These are phyloP conservation scores for Xenopus laevis DNA, from an alignment of 2,113 vertebrate genomes.

Conservation along the genomic window DNA sequence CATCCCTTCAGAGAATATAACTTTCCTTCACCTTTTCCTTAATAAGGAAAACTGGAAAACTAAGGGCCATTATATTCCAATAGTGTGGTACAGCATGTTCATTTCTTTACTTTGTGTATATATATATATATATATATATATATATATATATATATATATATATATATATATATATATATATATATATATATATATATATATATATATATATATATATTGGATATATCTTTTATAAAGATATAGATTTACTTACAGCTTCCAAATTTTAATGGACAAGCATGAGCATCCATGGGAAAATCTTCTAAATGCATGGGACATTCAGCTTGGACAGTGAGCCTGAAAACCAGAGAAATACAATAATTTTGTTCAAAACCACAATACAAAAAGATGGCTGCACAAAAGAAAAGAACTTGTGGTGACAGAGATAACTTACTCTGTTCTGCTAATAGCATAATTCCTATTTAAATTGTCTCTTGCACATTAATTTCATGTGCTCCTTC, in stretches of 20 bases:
- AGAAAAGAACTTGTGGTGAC: constrained; percentile 30
- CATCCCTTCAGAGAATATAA: no score
- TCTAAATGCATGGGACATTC: constrained; percentile 99
- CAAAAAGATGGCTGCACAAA: constrained; percentile 7
- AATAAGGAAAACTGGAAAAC: no score
- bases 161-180: no score
- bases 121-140: no score
- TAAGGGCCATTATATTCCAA: no score
- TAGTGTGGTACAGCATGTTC: no score
- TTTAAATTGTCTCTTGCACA: constrained; percentile 37
- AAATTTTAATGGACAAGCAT: constrained; percentile 96
- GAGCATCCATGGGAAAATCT: constrained; percentile 98
- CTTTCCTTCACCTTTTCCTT: no score
- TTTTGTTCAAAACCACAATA: constrained; percentile 4
- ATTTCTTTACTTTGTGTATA: no score
- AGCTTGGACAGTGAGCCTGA: constrained; percentile 95
- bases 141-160: no score
- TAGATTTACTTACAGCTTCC: constrained; percentile 92
- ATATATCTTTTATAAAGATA: no score
- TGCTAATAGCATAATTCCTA: constrained; percentile 42
- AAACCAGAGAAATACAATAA: constrained; percentile 46
- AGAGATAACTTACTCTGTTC: constrained; percentile 33
- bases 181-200: no score
- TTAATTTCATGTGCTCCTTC: constrained; percentile 45
- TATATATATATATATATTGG: no score